phyloP scores from a whole-genome alignment of 2,797 vertebrate genomes.

The Rhinoraja longicauda region DNA sequence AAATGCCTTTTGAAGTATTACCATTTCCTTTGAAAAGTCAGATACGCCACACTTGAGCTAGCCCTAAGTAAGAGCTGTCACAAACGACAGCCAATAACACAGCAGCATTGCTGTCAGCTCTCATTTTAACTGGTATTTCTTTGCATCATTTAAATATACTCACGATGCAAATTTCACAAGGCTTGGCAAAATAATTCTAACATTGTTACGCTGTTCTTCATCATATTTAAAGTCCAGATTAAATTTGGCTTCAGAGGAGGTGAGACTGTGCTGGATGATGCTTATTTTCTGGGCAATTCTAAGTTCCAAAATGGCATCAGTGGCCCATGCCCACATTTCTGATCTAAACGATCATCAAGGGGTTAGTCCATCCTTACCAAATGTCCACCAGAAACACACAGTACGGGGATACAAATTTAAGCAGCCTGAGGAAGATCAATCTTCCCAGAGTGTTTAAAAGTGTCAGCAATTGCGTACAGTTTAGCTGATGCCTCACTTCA shows the following conservation, averaged over 20 bases:
- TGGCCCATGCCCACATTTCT: too few relatives aligned
- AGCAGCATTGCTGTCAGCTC: neutral
- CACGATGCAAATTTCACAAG: neutral
- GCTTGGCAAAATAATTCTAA: slow-evolving; percentile 5
- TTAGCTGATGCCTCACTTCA: too few relatives aligned
- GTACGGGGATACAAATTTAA: too few relatives aligned
- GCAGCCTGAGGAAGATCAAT: too few relatives aligned
- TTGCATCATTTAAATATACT: slow-evolving; percentile 21
- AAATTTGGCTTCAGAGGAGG: neutral
- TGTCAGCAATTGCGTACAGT: too few relatives aligned
- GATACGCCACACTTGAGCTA: slow-evolving; percentile 25
- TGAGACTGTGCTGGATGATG: too few relatives aligned
- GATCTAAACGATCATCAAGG: too few relatives aligned
- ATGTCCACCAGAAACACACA: too few relatives aligned
- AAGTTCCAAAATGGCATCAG: too few relatives aligned
- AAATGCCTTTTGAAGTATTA: slow-evolving; percentile 31
- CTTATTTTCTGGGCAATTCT: too few relatives aligned
- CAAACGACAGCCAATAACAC: neutral
- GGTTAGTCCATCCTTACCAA: too few relatives aligned
- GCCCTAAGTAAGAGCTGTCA: slow-evolving; percentile 17
- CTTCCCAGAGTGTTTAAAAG: too few relatives aligned
- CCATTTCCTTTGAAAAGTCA: slow-evolving; percentile 27
- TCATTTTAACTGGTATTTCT: neutral
- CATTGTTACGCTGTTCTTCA: neutral
- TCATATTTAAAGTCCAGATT: neutral